Evolutionary conservation across 2,888 invertebrate species (phyloP).

Genomic region (Ormyrus pomaceus): DNA sequence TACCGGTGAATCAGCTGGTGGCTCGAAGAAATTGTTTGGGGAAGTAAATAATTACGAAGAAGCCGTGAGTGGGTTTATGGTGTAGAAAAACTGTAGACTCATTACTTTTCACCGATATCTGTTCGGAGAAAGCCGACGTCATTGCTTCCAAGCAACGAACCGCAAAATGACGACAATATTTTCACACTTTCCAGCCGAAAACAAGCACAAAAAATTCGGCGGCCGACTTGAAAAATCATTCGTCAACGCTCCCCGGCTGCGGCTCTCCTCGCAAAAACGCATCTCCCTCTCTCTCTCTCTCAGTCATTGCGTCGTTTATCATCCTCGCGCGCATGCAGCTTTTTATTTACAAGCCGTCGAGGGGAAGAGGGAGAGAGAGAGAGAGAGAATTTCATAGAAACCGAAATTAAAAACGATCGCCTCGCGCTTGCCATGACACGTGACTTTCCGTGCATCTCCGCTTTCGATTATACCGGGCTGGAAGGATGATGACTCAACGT

Average conservation of each 20-base stretch:
- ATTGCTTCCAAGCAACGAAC: slow-evolving; percentile 14
- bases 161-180: slow-evolving; percentile 43
- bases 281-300: not conserved
- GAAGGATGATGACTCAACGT: slow-evolving; percentile 60
- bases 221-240: not conserved
- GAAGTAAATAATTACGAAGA: not conserved
- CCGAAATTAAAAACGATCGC: slow-evolving; percentile 56
- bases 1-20: no score
- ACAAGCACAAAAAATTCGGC: no score
- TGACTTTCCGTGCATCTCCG: slow-evolving; percentile 44
- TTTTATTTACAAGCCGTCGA: slow-evolving; percentile 32
- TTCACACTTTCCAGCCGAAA: not conserved
- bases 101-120: no score
- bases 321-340: slow-evolving; percentile 23
- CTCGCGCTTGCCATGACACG: slow-evolving; percentile 42
- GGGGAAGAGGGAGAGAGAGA: not conserved
- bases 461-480: slow-evolving; percentile 30
- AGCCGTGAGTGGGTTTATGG: no score
- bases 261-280: not conserved
- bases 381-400: slow-evolving; percentile 46
- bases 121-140: slow-evolving; percentile 12
- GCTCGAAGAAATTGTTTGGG: not conserved
- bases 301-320: slow-evolving; percentile 49
- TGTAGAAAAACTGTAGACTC: no score
- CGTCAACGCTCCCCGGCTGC: not conserved